Percentiles rank a stretch among this genome's conserved stretches.
These are phyloP conservation scores for Acinonyx jubatus DNA, from an alignment of 2,113 vertebrate species.

Conservation along the genomic window DNA sequence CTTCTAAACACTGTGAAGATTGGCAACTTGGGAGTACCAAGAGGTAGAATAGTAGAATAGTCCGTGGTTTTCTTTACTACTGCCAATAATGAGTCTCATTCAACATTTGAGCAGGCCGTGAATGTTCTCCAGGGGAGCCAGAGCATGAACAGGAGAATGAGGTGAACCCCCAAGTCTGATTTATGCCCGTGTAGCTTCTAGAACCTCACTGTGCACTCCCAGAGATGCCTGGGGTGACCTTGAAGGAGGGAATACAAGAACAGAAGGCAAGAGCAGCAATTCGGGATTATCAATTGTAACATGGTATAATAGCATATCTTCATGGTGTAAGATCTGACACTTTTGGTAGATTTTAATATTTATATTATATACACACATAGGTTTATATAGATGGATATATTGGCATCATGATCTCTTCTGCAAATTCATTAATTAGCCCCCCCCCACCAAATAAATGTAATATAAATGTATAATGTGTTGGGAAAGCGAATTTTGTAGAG, in stretches of 20 bases:
- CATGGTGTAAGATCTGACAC: neutral
- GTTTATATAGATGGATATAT: neutral
- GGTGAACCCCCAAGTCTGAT: too few relatives aligned
- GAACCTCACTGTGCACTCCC: neutral
- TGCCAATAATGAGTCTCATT: rapidly evolving
- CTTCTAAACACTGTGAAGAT: neutral
- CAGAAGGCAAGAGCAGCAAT: neutral
- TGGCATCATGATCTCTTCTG: neutral
- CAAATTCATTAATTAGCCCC: neutral
- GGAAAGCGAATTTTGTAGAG: neutral
- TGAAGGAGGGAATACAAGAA: neutral
- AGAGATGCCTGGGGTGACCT: neutral
- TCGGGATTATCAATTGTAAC: neutral
- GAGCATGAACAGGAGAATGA: neutral
- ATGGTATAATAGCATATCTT: neutral
- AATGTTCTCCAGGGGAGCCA: neutral
- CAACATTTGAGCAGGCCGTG: neutral
- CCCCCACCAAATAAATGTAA: neutral
- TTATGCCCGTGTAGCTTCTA: neutral
- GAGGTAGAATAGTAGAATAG: neutral
- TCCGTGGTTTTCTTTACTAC: neutral
- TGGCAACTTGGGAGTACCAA: neutral
- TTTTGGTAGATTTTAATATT: neutral
- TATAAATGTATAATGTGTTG: neutral
- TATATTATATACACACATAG: neutral